phyloP scores from a whole-genome alignment of 2,888 invertebrate genomes.

The Morpho achilles region DNA sequence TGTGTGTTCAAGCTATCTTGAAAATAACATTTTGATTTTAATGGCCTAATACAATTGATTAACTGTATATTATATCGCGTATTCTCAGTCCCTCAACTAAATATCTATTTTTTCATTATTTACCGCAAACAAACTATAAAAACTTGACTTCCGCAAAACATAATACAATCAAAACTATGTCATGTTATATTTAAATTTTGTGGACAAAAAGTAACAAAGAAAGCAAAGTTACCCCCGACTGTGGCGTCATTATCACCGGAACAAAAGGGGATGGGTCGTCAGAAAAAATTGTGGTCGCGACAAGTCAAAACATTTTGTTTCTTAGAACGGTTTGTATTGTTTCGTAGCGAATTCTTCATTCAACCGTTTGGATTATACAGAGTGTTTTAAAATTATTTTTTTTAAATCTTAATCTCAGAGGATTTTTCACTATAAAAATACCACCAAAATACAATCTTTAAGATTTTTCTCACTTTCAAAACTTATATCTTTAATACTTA shows the following conservation, averaged over 20 bases:
- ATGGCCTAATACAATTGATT: too few species aligned
- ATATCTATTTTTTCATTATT: too few species aligned
- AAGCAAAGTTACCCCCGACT: conserved; percentile 32
- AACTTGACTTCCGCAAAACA: conserved; percentile 8
- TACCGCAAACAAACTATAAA: neutral
- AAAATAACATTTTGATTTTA: too few species aligned
- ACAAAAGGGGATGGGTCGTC: conserved; percentile 37
- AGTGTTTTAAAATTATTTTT: conserved; percentile 26
- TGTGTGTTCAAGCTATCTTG: too few species aligned
- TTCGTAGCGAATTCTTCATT: conserved; percentile 47
- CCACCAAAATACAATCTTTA: too few species aligned
- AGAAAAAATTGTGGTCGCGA: conserved; percentile 32
- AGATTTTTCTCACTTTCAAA: too few species aligned
- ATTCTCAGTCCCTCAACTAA: too few species aligned
- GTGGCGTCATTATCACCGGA: conserved; percentile 46
- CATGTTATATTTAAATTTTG: conserved; percentile 19
- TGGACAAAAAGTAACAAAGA: conserved; percentile 27
- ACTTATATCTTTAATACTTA: too few species aligned
- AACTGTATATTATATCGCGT: too few species aligned
- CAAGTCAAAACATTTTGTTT: conserved; percentile 57
- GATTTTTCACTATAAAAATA: neutral
- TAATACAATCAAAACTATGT: conserved; percentile 8
- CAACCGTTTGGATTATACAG: conserved; percentile 36
- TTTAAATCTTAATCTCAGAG: too few species aligned
- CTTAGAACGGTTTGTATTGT: conserved; percentile 50